Percentiles rank a stretch among this genome's conserved stretches.
Evolutionary conservation across 2,797 vertebrate genomes (phyloP).

Genomic region (Ceryle rudis): DNA sequence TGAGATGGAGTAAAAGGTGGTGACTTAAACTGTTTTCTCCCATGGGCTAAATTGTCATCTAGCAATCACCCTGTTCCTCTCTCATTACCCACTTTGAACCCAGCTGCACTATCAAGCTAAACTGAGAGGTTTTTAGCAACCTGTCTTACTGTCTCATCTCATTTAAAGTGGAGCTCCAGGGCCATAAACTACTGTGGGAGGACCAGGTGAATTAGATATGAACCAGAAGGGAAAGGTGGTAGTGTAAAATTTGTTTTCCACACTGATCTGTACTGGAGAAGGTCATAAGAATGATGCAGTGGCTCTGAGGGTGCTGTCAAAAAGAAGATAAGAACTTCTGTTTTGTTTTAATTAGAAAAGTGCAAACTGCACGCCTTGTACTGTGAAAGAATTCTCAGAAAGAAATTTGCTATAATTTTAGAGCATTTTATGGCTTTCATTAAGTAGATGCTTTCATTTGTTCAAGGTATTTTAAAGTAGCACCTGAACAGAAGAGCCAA

Average conservation of each 20-base stretch:
- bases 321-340: not conserved
- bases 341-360: not conserved
- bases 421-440: not conserved
- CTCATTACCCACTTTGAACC: not conserved
- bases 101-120: not conserved
- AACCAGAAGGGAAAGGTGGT: not conserved
- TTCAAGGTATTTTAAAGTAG: not conserved
- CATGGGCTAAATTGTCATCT: not conserved
- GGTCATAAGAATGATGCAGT: not conserved
- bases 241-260: not conserved
- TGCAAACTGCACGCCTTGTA: not conserved
- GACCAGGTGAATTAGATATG: not conserved
- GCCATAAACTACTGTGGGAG: not conserved
- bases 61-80: not conserved
- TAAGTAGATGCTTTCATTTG: not conserved
- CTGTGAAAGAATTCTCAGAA: not conserved
- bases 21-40: not conserved
- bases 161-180: not conserved
- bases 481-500: not conserved
- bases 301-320: not conserved
- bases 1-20: not conserved
- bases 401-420: not conserved
- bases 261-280: not conserved
- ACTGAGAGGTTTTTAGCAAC: not conserved
- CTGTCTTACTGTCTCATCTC: not conserved